Evolutionary conservation across 2,888 invertebrate species (phyloP).

Genomic region (Cryptosula pallasiana): DNA sequence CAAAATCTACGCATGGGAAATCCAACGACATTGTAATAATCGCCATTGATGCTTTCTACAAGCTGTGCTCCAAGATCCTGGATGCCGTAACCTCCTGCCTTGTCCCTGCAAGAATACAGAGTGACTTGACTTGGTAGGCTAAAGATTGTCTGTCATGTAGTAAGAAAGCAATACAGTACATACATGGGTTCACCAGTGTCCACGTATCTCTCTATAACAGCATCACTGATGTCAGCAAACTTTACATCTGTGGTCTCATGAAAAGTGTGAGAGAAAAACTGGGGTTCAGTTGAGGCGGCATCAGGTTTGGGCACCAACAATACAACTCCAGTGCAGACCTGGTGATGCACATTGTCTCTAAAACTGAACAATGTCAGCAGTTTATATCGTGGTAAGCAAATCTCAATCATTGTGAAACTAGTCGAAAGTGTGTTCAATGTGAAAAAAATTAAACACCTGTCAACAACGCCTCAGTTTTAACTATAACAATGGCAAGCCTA

Average conservation of each 20-base stretch:
- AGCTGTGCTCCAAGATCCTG: conserved; percentile 79
- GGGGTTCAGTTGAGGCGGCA: background rate
- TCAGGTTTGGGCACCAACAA: background rate
- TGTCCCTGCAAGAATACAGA: conserved; percentile 55
- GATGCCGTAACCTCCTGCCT: conserved; percentile 86
- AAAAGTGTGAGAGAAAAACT: conserved; percentile 55
- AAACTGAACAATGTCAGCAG: too few species aligned
- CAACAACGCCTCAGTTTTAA: too few species aligned
- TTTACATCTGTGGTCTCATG: conserved; percentile 76
- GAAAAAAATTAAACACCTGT: too few species aligned
- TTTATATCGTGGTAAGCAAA: too few species aligned
- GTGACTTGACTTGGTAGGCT: too few species aligned
- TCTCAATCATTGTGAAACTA: too few species aligned
- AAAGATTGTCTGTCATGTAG: background rate
- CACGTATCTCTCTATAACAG: conserved; percentile 76
- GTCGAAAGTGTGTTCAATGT: too few species aligned
- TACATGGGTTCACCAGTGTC: conserved; percentile 84
- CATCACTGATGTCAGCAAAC: conserved; percentile 68
- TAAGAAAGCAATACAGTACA: conserved; percentile 30
- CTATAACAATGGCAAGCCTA: too few species aligned
- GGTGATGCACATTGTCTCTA: background rate
- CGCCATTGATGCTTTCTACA: conserved; percentile 72
- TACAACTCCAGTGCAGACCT: background rate
- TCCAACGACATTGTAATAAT: conserved; percentile 84
- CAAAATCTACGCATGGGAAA: conserved; percentile 67